A percentile compares a stretch with the other conserved stretches of the same genome.
These are phyloP conservation scores for Scomber scombrus DNA, from an alignment of 2,113 vertebrate species.

Conservation along the genomic window DNA sequence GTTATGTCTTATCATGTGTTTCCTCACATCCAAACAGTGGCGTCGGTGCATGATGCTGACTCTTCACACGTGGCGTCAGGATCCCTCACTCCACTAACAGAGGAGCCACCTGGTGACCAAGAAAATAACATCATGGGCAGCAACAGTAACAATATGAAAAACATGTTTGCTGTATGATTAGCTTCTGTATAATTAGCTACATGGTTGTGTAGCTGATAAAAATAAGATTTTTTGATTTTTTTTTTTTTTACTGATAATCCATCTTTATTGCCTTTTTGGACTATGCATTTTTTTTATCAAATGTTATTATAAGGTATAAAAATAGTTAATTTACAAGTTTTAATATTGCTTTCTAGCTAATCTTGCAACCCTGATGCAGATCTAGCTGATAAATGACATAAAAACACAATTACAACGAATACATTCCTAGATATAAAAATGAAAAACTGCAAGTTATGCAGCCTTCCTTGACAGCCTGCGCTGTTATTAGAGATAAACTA, in stretches of 20 bases:
- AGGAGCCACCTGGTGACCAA: slow-evolving; percentile 83
- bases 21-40: slow-evolving; percentile 90
- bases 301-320: too few relatives aligned
- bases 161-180: background rate
- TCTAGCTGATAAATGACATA: background rate
- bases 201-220: background rate
- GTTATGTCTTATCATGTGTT: slow-evolving; percentile 70
- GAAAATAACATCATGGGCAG: slow-evolving; percentile 19
- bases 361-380: background rate
- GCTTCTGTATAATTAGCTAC: background rate
- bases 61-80: slow-evolving; percentile 86
- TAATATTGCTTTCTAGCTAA: background rate
- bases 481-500: background rate
- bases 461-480: background rate
- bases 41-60: slow-evolving; percentile 86
- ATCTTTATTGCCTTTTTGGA: too few relatives aligned
- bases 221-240: background rate
- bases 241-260: background rate
- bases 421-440: background rate
- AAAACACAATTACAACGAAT: background rate
- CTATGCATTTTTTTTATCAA: too few relatives aligned
- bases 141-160: slow-evolving; percentile 9
- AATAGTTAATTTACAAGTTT: too few relatives aligned
- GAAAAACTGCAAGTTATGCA: background rate
- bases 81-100: slow-evolving; percentile 84